Evolutionary conservation across 2,888 invertebrate genomes (phyloP), one percentile per base, ranked within the genome.

Genomic region (Hirtodrosophila histrioides): DNA sequence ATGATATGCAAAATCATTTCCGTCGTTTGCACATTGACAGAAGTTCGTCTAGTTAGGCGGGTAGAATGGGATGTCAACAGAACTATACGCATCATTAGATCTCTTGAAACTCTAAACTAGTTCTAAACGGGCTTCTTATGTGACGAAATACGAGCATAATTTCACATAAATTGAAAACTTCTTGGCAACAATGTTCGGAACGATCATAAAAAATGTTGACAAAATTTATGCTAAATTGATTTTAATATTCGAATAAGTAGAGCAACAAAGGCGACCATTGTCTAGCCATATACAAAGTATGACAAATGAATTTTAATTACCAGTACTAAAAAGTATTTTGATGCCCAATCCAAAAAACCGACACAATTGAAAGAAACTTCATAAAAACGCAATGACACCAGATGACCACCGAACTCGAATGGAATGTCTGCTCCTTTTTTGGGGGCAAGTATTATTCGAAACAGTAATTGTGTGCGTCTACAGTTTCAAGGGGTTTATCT

Each of bases 301-400:
- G 83, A 78, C 78, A 84, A 86, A 86, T 83, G 76, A 74, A 86
- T 81, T 84, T 86, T 86, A 86, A 83, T 83, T 86, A 74, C 64
- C 69, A 55, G 62, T 74, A 79, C 67, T 86, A 83, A 82, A 73
- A 72, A 48, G 31, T 11, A 39, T 61, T 61, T 65, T 69, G 56
- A 65, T 60, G 40, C 40, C 36, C 48, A 46, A 54, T 23, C 53
- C 43, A 40, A 56, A 64, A 27, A 27, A 62, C 43, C 63, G 31
- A 76, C n/a, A 76, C 77, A 75, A 76, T 76, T 73, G 72, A 77
- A 49, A 40, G 50, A 49, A 60, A 75, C 66, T 61, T 50, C 58
- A 80, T 80, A 75, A 81, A 78, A 68, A 46, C 39, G 9, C 44
- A 57, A 43, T 51, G 65, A 73, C 62, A 56, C 49, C 17, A 64